Evolutionary conservation across 1,140 invertebrate species (phyloP).

Genomic region (Aphaenogaster floridana): DNA sequence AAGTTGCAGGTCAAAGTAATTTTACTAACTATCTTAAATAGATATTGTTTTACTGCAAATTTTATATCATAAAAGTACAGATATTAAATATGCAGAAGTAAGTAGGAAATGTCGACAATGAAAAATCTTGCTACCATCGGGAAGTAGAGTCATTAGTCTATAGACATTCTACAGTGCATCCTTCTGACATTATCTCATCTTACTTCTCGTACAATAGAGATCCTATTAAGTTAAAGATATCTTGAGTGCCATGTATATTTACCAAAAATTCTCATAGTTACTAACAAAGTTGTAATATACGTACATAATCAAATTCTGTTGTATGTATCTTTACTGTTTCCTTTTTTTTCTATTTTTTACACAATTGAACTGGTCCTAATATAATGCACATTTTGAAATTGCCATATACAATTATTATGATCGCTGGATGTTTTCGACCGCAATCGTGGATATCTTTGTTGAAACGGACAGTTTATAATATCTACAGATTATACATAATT

Average conservation of each 20-base stretch:
- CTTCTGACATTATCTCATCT: not conserved
- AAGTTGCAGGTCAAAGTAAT: not conserved
- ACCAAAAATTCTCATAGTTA: not conserved
- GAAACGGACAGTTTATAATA: conserved; percentile 22
- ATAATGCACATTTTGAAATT: conserved; percentile 32
- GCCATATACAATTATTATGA: not conserved
- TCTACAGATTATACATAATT: not conserved
- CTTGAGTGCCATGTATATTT: not conserved
- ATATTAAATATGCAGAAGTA: not conserved
- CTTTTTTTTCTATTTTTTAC: not conserved
- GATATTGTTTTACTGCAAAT: not conserved
- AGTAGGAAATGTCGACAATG: not conserved
- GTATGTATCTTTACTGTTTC: not conserved
- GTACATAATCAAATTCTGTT: not conserved
- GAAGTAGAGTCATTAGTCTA: not conserved
- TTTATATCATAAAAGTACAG: not conserved
- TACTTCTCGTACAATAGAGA: not conserved
- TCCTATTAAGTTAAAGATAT: not conserved
- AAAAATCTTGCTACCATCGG: not conserved
- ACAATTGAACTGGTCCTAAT: not conserved
- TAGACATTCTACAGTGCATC: not conserved
- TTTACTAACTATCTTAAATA: not conserved
- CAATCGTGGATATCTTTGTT: conserved; percentile 27
- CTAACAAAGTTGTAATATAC: not conserved
- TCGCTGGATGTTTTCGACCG: conserved; percentile 49